Conservation (phyloP, 2,888 invertebrate species). For the Sarcophaga subvicina region DNA sequence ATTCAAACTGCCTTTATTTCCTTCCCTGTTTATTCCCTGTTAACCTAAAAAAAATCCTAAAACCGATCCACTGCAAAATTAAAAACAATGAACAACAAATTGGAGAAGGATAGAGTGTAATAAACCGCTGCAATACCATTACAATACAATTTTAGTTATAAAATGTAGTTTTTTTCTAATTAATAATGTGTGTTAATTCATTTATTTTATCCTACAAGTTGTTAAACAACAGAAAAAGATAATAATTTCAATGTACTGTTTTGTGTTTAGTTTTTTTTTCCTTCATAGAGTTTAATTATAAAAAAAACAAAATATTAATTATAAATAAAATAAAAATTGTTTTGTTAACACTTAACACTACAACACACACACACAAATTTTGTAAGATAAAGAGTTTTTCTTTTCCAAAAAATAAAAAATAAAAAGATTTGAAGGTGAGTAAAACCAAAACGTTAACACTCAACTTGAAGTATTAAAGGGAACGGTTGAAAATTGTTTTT, state of each 20-base stretch:
- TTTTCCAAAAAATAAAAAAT: conserved; percentile 9
- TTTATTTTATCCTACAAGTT: conserved; percentile 47
- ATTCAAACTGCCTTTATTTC: conserved; percentile 28
- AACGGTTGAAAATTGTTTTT: conserved; percentile 16
- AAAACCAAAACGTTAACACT: conserved; percentile 15
- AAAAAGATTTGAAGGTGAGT: conserved; percentile 52
- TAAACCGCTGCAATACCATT: conserved; percentile 61
- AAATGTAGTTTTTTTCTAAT: conserved; percentile 53
- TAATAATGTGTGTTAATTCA: conserved; percentile 53
- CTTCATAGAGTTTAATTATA: conserved; percentile 20
- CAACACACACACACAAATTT: conserved; percentile 24
- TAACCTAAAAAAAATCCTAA: neutral
- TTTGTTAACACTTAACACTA: conserved; percentile 54
- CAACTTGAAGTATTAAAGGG: conserved; percentile 23
- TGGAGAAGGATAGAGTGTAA: conserved; percentile 81
- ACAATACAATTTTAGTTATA: conserved; percentile 65
- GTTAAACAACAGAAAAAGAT: conserved; percentile 53
- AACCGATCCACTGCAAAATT: neutral
- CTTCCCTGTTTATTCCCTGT: conserved; percentile 1
- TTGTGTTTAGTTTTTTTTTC: conserved; percentile 43
- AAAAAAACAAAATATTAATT: conserved; percentile 38
- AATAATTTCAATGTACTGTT: conserved; percentile 32
- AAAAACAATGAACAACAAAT: conserved; percentile 55
- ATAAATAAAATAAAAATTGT: conserved; percentile 36
- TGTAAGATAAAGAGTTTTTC: conserved; percentile 46